These are phyloP conservation scores for Mamestra brassicae DNA, from an alignment of 2,888 invertebrate genomes.

Conservation along the genomic window DNA sequence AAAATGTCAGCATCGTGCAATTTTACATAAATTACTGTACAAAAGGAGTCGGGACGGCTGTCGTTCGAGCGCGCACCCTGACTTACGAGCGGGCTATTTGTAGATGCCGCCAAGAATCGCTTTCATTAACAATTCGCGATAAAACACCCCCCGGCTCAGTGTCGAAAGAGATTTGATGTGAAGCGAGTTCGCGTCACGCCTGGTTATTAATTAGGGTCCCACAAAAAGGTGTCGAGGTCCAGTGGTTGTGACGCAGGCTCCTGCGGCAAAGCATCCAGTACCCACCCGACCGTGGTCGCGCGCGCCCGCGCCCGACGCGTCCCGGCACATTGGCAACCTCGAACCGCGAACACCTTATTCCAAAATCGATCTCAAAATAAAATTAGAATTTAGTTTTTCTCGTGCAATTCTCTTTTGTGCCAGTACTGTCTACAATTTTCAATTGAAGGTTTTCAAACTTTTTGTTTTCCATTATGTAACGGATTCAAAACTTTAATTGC, in stretches of 20 bases:
- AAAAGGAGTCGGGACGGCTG: constrained; percentile 60
- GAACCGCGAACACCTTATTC: constrained; percentile 63
- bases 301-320: constrained; percentile 74
- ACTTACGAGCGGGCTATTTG: constrained; percentile 63
- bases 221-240: constrained; percentile 88
- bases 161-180: constrained; percentile 72
- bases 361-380: constrained; percentile 64
- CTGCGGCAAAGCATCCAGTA: constrained; percentile 87
- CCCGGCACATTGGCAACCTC: constrained; percentile 65
- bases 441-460: constrained; percentile 47
- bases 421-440: constrained; percentile 50
- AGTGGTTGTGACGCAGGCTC: constrained; percentile 88
- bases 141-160: constrained; percentile 65
- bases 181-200: constrained; percentile 80
- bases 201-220: constrained; percentile 89
- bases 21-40: constrained; percentile 66
- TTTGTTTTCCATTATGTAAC: constrained; percentile 58
- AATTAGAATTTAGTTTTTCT: constrained; percentile 57
- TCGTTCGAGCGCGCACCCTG: constrained; percentile 50
- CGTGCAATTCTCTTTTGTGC: constrained; percentile 55
- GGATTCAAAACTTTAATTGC: constrained; percentile 62
- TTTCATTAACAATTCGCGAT: constrained; percentile 72
- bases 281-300: constrained; percentile 79
- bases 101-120: constrained; percentile 62
- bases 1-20: constrained; percentile 52